A percentile compares a stretch with the other conserved stretches of the same genome.
Conservation (phyloP, 2,888 invertebrate genomes). For the Andrena camellia region DNA sequence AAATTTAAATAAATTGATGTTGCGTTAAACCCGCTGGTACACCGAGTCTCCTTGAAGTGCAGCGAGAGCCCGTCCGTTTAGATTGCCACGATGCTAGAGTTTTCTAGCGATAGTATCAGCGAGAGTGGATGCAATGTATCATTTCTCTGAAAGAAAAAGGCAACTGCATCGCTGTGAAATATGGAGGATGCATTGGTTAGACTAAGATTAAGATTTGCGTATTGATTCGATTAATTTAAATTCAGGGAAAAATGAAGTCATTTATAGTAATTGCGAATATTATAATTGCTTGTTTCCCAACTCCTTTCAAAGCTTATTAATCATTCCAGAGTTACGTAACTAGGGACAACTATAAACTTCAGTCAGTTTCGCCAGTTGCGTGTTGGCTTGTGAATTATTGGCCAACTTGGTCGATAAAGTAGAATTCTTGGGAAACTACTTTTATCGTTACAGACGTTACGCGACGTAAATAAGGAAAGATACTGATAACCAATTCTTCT, state of each 20-base stretch:
- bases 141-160: neutral
- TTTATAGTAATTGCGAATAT: no score
- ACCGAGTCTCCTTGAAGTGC: conserved; percentile 14
- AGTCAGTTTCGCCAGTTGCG: neutral
- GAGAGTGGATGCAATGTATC: neutral
- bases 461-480: neutral
- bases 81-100: conserved; percentile 4
- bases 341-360: neutral
- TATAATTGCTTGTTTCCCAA: neutral
- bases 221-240: no score
- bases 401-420: neutral
- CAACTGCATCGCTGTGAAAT: neutral
- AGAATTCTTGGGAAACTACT: neutral
- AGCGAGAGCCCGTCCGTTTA: neutral
- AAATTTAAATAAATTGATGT: conserved; percentile 17
- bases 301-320: neutral
- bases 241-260: no score
- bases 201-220: no score
- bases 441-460: conserved; percentile 7
- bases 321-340: neutral
- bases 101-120: conserved; percentile 1
- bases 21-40: neutral
- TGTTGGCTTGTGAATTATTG: neutral
- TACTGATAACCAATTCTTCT: neutral
- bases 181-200: no score